Evolutionary conservation across 2,113 vertebrate species (phyloP).

Genomic region (Petrocephalus microphthalmus): DNA sequence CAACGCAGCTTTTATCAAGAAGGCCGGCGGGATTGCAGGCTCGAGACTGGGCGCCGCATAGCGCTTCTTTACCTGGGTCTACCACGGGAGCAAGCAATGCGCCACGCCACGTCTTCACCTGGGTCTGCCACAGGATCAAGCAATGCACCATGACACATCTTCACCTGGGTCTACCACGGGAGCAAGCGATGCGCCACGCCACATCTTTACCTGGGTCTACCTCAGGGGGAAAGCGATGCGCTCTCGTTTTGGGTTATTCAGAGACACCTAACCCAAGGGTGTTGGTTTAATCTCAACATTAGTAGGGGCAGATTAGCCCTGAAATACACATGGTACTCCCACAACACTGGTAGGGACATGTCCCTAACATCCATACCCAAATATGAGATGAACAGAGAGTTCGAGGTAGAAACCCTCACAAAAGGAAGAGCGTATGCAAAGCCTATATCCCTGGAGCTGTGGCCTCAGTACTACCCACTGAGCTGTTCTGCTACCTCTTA

Average conservation of each 20-base stretch:
- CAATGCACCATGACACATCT: no score
- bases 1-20: not conserved
- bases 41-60: not conserved
- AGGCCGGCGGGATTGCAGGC: not conserved
- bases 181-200: no score
- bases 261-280: not conserved
- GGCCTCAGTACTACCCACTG: not conserved
- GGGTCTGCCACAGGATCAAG: no score
- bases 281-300: not conserved
- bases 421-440: not conserved
- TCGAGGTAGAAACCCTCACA: not conserved
- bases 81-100: no score
- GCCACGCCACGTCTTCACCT: no score
- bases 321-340: not conserved
- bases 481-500: not conserved
- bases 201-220: not conserved
- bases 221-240: not conserved
- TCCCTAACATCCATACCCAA: not conserved
- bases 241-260: not conserved
- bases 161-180: no score
- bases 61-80: not conserved
- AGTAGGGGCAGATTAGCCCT: not conserved
- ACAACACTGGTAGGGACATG: not conserved
- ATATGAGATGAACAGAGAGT: not conserved
- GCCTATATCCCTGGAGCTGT: not conserved